Base-by-base conservation (phyloP, 1,140 invertebrate species). In the Latrodectus geometricus region DNA sequence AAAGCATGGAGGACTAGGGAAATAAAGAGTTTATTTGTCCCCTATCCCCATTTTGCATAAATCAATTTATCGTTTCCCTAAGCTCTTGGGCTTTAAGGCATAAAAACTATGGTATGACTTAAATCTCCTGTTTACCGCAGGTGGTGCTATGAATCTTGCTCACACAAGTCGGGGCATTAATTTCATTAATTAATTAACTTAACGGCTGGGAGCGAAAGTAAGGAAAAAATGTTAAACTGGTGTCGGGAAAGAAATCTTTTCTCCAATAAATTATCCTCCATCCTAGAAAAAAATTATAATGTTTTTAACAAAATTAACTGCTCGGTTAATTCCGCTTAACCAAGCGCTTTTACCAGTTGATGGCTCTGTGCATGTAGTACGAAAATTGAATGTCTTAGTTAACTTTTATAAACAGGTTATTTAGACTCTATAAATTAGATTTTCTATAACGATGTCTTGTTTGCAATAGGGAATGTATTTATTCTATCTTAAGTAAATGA, bases 141-240 rank as follows among this genome's bases (percentile, higher is more conserved):
- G 80, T 83, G 80, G 80, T 74, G 80, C 80, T 74, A 83, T 83
- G 80, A 83, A 83, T 73, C 69, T 83, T 83, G 70, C 70, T 61
- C 17, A 69, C 65, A 35, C 70, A 65, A 65, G 80, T 49, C 35
- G 52, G 52, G 74, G 70, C 80, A 83, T 83, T 83, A 83, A 83
- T 83, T 83, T 83, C 70, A 83, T 83, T 83, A 83, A 83, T 83
- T 83, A 83, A 83, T 83, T 83, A 74, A 74, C 70, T 83, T 83
- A 83, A 83, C 54, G 80, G 70, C 80, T 61, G 79, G 66, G 52
- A 81, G 50, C 68, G 72, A n/a, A 72, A 54, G 68, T 12, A 17
- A n/a, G 56, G 56, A 74, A 79, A 66, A 79, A 79, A 23, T 8
- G 52, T 23, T 54, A 72, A 81, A 68, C 50, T 50, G 11, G 70